Evolutionary conservation across 2,113 vertebrate genomes (phyloP), one percentile per base, ranked within the genome.

Genomic region (Passer domesticus): DNA sequence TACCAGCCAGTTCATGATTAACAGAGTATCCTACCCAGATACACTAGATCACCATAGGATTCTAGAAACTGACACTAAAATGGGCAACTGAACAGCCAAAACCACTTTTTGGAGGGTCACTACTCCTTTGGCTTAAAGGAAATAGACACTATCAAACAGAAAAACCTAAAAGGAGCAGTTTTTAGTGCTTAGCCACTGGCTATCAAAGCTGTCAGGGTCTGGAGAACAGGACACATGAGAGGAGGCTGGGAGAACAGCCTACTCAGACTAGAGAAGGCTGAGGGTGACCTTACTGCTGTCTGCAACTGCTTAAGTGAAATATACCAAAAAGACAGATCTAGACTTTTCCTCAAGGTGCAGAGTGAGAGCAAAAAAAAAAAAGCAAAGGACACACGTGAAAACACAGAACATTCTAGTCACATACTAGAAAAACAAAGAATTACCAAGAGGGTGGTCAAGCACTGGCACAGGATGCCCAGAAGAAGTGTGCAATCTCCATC

Each of bases 201-300:
- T 49, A 85, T 33, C 39, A 35, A 60, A 30, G 64, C 22, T 59
- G 41, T 18, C 23, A 13, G 24, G 31, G n/a, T n/a, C 33, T 63
- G 39, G 18, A 67, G 18, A 78, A 67, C 25, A 46, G 0, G 0
- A 60, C 27, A 73, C 4, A 1, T 0, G 3, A 80, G 20, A 62
- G 7, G 11, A 83, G 41, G 49, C 23, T 59, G 47, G 18, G 12
- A 82, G 20, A 93, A 37, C 4, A 39, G 31, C 20, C 52, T 15
- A 20, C 30, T 10, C 33, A 70, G 35, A 7, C 37, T 14, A 37
- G 33, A 62, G 33, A 49, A 58, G 50, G 52, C 43, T 49, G 56
- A 90, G 28, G 11, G 25, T 46, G 47, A 87, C 27, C 18, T 33
- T 24, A 49, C 41, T 20, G 28, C 31, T 70, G 9, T 28, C 68